phyloP scores from a whole-genome alignment of 2,797 vertebrate genomes.

The Pseudocheirus occidentalis region DNA sequence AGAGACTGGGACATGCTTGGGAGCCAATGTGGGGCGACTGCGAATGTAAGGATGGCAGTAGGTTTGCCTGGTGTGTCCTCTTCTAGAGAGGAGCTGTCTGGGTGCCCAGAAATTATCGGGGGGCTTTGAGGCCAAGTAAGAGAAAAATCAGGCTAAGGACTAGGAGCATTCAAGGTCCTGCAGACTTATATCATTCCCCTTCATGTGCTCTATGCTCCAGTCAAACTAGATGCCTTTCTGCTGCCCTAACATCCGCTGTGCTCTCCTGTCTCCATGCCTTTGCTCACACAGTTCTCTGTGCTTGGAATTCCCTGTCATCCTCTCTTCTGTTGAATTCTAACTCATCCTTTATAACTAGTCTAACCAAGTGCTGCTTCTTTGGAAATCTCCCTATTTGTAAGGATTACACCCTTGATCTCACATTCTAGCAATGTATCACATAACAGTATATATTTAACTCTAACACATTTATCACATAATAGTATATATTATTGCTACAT shows the following conservation, averaged over 20 bases:
- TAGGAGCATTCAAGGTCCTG: background rate
- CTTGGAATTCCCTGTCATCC: background rate
- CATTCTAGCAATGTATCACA: background rate
- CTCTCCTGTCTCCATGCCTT: background rate
- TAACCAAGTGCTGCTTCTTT: background rate
- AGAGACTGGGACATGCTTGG: background rate
- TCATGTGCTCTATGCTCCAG: background rate
- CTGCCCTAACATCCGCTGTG: background rate
- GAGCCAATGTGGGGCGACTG: background rate
- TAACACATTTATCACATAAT: no score
- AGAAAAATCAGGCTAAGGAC: background rate
- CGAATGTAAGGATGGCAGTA: background rate
- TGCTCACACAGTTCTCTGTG: background rate
- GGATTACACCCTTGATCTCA: background rate
- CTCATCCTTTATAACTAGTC: background rate
- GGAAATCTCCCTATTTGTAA: background rate
- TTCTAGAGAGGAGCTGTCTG: background rate
- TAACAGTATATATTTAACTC: background rate
- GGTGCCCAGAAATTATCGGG: background rate
- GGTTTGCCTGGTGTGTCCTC: constrained; percentile 27
- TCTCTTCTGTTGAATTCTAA: background rate
- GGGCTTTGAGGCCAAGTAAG: constrained; percentile 20
- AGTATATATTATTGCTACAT: background rate
- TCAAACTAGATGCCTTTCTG: background rate
- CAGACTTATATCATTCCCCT: background rate